Conservation (phyloP, 2,797 vertebrate genomes). For the Pseudochirops cupreus region DNA sequence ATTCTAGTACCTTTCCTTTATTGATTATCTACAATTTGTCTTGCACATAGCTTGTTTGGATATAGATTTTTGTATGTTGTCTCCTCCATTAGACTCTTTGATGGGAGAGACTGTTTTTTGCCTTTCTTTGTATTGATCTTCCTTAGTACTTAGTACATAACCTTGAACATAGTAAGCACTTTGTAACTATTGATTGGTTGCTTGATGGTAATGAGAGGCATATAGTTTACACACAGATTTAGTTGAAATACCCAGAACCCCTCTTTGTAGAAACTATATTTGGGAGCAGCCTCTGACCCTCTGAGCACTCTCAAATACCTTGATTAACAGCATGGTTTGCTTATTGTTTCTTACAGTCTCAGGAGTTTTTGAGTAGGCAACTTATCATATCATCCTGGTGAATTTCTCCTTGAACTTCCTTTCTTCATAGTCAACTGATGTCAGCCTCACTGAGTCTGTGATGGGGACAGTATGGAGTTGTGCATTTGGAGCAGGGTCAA, state of each 20-base stretch:
- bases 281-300: background rate
- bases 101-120: no score
- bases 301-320: background rate
- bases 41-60: no score
- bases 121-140: background rate
- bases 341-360: background rate
- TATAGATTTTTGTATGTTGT: no score
- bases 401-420: background rate
- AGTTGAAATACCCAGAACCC: background rate
- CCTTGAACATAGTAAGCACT: background rate
- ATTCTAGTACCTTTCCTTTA: no score
- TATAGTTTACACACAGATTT: background rate
- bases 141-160: background rate
- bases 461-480: background rate
- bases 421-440: background rate
- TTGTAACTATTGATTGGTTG: background rate
- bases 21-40: no score
- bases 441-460: background rate
- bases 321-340: background rate
- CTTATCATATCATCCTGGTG: background rate
- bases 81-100: no score
- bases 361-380: background rate
- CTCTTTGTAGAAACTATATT: conserved; percentile 18
- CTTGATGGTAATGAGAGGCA: background rate
- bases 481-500: background rate